Base-by-base conservation (phyloP, 1,140 invertebrate genomes). In the Drosophila micromelanica region DNA sequence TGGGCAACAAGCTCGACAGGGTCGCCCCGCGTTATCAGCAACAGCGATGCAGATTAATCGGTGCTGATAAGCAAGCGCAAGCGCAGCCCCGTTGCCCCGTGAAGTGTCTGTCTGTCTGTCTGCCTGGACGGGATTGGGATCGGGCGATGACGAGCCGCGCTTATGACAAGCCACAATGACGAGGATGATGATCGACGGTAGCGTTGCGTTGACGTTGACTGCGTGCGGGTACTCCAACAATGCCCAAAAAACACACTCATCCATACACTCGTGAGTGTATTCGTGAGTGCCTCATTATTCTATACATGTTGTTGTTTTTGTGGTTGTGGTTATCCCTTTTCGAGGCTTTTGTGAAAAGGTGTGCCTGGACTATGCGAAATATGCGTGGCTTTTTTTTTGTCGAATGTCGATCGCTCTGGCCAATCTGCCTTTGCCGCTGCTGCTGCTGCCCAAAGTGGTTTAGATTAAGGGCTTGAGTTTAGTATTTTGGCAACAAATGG, bases 321-420 rank as follows among this genome's bases (percentile, higher is more conserved):
- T 37, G 5, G 54, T n/a, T 57, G 27, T 30, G 38, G 46, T 71
- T 72, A 71, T 71, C 61, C 82, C 76, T 40, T 23, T 51, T 45
- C 17, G 12, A 60, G 55, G 60, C 65, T 56, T 60, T 69, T 79
- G 71, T 60, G 62, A 27, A 77, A 84, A 89, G 84, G 84, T 89
- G 84, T 89, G 84, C 79, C 84, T 90, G 73, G 65, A 70, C 69
- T 89, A 89, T 89, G 84, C 85, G 85, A 89, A 89, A 89, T 90
- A 89, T 89, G 84, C 82, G 84, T 87, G 72, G 82, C 72, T 70
- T 70, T 85, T 89, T 69, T 70, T 70, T 85, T 89, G 79, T 84
- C 61, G 65, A 76, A 82, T 74, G 62, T 67, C 73, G 69, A 89
- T 85, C 81, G 81, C 38, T 42, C 15, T 9, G 59, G 27, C 54